Percentiles rank a stretch among this genome's conserved stretches.
Evolutionary conservation across 2,797 vertebrate species (phyloP).

Genomic region (Myotis myotis): DNA sequence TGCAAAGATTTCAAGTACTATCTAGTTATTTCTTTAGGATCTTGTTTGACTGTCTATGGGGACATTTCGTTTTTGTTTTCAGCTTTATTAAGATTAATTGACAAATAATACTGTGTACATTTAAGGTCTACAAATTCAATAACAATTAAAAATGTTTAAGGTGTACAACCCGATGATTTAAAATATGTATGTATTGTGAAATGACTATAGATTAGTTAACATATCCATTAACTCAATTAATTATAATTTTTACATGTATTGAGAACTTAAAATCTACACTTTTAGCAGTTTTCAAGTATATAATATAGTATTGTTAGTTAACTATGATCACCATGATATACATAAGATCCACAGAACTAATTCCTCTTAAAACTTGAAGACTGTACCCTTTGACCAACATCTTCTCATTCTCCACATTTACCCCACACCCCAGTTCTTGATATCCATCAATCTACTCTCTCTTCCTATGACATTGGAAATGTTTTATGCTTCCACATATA

Average conservation of each 20-base stretch:
- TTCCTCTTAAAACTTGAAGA: not conserved
- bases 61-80: not conserved
- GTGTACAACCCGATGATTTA: not conserved
- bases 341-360: not conserved
- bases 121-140: not conserved
- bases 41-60: constrained; percentile 22
- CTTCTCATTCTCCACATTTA: not conserved
- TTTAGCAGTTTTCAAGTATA: not conserved
- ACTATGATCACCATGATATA: not conserved
- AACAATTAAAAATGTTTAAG: not conserved
- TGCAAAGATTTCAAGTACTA: constrained; percentile 46
- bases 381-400: not conserved
- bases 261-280: not conserved
- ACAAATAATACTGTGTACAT: not conserved
- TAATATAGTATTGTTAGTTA: not conserved
- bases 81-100: not conserved
- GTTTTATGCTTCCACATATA: not conserved
- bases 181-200: not conserved
- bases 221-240: not conserved
- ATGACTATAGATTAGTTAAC: not conserved
- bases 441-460: not conserved
- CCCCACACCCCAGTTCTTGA: not conserved
- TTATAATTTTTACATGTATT: not conserved
- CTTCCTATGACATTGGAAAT: not conserved
- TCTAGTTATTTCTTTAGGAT: constrained; percentile 47